A percentile compares a stretch with the other conserved stretches of the same genome.
Conservation (phyloP, 2,113 vertebrate genomes). For the Carassius gibelio region DNA sequence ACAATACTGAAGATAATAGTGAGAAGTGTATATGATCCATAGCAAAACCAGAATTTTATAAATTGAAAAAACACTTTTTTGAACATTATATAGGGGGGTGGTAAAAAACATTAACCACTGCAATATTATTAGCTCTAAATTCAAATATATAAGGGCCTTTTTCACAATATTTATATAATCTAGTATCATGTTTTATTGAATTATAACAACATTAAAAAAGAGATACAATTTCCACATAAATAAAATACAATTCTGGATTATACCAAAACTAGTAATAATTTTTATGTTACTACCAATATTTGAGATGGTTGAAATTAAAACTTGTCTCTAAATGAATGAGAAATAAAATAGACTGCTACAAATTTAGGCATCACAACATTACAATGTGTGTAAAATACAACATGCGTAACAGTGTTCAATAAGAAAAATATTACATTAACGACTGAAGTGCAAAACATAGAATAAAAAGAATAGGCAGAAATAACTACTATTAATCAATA, state of each 20-base stretch:
- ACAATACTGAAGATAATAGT: background rate
- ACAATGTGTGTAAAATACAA: background rate
- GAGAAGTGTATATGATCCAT: background rate
- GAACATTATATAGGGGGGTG: background rate
- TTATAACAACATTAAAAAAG: background rate
- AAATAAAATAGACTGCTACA: background rate
- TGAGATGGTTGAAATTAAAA: background rate
- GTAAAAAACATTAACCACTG: background rate
- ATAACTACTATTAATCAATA: background rate
- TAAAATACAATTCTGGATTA: background rate
- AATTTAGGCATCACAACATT: background rate
- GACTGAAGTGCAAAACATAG: background rate
- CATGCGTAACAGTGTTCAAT: background rate
- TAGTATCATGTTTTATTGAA: background rate
- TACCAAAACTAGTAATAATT: background rate
- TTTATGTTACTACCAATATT: background rate
- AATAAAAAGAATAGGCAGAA: background rate
- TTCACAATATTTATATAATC: background rate
- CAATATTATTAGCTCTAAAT: background rate
- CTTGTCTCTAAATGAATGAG: background rate
- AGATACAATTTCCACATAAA: background rate
- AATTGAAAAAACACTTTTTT: background rate
- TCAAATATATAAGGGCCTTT: background rate
- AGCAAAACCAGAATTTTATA: background rate
- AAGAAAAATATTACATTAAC: background rate